These are phyloP conservation scores for Orussus abietinus DNA, from an alignment of 1,140 invertebrate species.

Conservation along the genomic window DNA sequence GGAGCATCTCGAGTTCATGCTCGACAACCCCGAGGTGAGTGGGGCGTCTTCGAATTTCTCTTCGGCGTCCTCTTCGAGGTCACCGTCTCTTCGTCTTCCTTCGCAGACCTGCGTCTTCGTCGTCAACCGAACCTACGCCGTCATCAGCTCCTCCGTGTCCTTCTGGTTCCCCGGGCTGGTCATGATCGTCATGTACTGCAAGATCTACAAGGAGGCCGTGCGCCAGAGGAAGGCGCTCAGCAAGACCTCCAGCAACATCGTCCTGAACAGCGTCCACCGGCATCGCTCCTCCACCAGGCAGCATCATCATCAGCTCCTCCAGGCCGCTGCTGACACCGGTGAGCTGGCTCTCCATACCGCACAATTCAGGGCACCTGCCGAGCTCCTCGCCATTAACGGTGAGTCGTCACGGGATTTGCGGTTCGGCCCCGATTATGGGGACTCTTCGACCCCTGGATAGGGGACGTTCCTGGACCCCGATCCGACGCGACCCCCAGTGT, in stretches of 20 bases:
- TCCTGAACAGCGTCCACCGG: conserved; percentile 77
- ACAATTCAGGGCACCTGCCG: conserved; percentile 37
- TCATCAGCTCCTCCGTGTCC: conserved; percentile 86
- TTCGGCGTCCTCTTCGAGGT: not conserved
- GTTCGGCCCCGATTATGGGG: too few species aligned
- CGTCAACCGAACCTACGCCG: conserved; percentile 84
- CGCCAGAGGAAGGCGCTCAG: conserved; percentile 81
- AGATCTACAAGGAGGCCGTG: conserved; percentile 86
- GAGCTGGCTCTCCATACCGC: conserved; percentile 39
- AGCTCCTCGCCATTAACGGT: conserved; percentile 38
- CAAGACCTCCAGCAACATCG: conserved; percentile 75
- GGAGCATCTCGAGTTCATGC: conserved; percentile 67
- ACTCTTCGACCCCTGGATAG: too few species aligned
- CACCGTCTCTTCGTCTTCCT: conserved; percentile 10
- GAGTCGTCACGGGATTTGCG: too few species aligned
- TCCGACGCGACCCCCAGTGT: too few species aligned
- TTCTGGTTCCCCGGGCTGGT: conserved; percentile 94
- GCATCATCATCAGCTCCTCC: conserved; percentile 45
- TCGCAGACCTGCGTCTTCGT: conserved; percentile 70
- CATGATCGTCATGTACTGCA: conserved; percentile 90
- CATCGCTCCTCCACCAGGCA: conserved; percentile 63
- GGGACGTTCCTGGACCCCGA: too few species aligned
- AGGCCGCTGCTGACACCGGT: conserved; percentile 47
- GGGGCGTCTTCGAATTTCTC: not conserved
- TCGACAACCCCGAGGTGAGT: conserved; percentile 64